phyloP scores from a whole-genome alignment of 2,797 vertebrate species.

The Gymnoscopelus microlampas region DNA sequence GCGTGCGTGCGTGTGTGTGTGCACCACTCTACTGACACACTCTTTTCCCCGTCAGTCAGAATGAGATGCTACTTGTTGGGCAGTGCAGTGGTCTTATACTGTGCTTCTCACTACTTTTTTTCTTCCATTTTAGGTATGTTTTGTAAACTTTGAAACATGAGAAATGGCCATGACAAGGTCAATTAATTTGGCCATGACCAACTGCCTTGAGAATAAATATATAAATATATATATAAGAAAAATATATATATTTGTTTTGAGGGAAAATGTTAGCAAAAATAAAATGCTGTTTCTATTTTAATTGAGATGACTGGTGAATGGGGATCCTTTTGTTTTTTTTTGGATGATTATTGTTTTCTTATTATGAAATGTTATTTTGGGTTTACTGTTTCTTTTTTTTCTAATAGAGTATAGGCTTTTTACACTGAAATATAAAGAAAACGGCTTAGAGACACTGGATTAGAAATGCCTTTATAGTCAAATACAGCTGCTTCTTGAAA shows the following conservation, averaged over 20 bases:
- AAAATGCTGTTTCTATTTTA: conserved; percentile 84
- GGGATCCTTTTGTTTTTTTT: conserved; percentile 72
- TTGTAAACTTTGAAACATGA: conserved; percentile 75
- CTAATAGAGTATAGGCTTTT: conserved; percentile 85
- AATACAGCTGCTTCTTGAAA: conserved; percentile 86
- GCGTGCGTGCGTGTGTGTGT: conserved; percentile 49
- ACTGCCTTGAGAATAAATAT: conserved; percentile 84
- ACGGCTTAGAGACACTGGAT: conserved; percentile 87
- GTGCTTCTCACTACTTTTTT: conserved; percentile 57
- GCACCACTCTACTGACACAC: conserved; percentile 71
- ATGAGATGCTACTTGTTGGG: conserved; percentile 62
- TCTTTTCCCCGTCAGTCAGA: conserved; percentile 65
- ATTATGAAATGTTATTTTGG: conserved; percentile 75
- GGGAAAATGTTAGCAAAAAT: conserved; percentile 79
- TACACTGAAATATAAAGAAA: conserved; percentile 87
- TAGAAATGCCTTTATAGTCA: conserved; percentile 85
- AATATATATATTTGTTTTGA: conserved; percentile 83
- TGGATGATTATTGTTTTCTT: conserved; percentile 75
- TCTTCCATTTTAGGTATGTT: conserved; percentile 70
- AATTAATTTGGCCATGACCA: conserved; percentile 80
- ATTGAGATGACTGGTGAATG: conserved; percentile 83
- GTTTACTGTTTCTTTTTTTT: conserved; percentile 80
- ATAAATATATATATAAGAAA: conserved; percentile 72
- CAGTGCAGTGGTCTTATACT: conserved; percentile 58
- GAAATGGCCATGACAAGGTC: conserved; percentile 78